Base-by-base conservation (phyloP, 2,113 vertebrate genomes). In the Monopterus albus region DNA sequence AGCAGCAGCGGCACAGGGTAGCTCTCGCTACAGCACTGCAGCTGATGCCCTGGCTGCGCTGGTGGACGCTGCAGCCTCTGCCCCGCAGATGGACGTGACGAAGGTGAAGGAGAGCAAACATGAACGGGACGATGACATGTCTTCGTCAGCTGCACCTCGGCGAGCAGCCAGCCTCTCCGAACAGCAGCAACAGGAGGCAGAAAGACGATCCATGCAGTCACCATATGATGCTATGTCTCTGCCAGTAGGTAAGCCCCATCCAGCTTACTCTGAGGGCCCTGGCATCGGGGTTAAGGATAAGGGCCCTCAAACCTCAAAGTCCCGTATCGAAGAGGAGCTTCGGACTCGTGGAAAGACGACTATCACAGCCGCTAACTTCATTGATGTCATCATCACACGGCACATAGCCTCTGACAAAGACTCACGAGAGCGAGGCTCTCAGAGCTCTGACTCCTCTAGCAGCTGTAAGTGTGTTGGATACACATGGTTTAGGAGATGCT, bases 321-420 rank as follows among this genome's bases (percentile, higher is more conserved):
- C 96, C 28, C 96, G 96, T 89, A 98, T 99, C 43, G 96, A 98
- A 88, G 96, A 99, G 92, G 98, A 99, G 93, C 93, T 99, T 77
- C 94, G 96, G 82, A 97, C 96, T 20, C 94, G 93, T 47, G 98
- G 98, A 51, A 99, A 99, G 92, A 99, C 98, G 55, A 99, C 97
- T 70, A 98, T 99, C 81, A 98, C 97, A 17, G 96, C 97, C 26
- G 97, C 97, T 79, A 99, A 96, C 92, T 99, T 99, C 91, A 99
- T 99, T 67, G 97, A 99, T 77, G 96, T 98, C 91, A 98, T 99
- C 94, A 99, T 99, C 93, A 99, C 96, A 8, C 95, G 96, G 62
- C 96, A 99, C 90, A 99, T 99, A 66, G 96, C 97, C 61, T 95
- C 97, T 17, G 97, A 98, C 87, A 99, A 99, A 91, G 97, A 99